Base-by-base conservation (phyloP, 2,797 vertebrate genomes). In the Myotis findleyi region DNA sequence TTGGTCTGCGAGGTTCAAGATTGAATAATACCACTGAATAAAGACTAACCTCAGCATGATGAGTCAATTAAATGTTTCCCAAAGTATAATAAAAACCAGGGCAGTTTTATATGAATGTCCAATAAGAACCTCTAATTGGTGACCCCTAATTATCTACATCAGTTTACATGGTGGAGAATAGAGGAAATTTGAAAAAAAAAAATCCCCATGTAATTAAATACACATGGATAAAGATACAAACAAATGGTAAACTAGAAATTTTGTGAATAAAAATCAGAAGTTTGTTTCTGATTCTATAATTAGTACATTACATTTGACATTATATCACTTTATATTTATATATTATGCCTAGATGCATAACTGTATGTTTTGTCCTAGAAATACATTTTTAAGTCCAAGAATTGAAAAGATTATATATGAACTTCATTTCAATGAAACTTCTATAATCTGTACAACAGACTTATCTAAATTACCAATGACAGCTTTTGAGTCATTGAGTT, bases 401-500 rank as follows among this genome's bases (percentile, higher is more conserved):
- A 47, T 47, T 73, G 21, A 81, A 73, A 25, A 71, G 7, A 44
- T 30, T 33, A 53, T 72, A 14, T 47, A 5, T 84, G 27, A 93
- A 73, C 7, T 59, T 92, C 33, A 81, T 89, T 91, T 76, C 72
- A 44, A 38, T 23, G 80, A 72, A 33, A 14, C 76, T 79, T 91
- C n/a, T 53, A 2, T 49, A 80, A 85, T 44, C 27, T 68, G 14
- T 55, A 7, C 2, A 83, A 23, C 38, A 38, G 13, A 77, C 2
- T 30, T 90, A 55, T 64, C 16, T 76, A 77, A 83, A 75, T 53
- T 47, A 36, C 20, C 53, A 72, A 20, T 81, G 27, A 55, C 12
- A 82, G 36, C 51, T 94, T 95, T 89, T 53, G 88, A 94, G 12
- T 93, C 11, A 53, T 27, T 88, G n/a, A 93, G 14, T 75, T 93